Percentiles rank a stretch among this genome's conserved stretches.
Conservation (phyloP, 2,113 vertebrate species). For the Apteryx owenii region DNA sequence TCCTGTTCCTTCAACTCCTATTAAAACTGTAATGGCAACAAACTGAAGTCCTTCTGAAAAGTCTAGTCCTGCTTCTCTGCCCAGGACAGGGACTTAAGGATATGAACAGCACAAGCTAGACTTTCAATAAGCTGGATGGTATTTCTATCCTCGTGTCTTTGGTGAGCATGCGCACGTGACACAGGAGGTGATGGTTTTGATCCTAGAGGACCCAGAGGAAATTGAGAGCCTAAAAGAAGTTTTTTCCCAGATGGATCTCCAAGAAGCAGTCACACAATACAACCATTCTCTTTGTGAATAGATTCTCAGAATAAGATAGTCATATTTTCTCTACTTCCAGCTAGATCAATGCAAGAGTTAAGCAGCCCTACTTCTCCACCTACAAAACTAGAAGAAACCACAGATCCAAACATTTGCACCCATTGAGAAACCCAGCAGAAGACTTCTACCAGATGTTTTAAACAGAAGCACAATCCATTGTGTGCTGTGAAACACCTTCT, state of each 20-base stretch:
- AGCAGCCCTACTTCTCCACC: background rate
- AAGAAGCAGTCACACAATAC: background rate
- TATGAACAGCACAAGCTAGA: rapidly evolving
- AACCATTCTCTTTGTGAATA: background rate
- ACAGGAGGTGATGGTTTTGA: background rate
- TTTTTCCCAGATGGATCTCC: background rate
- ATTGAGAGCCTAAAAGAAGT: background rate
- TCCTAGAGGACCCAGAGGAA: background rate
- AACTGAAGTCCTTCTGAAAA: background rate
- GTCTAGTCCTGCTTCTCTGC: background rate
- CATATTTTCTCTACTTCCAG: background rate
- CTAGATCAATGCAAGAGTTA: background rate
- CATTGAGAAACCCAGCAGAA: background rate
- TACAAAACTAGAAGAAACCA: background rate
- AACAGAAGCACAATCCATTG: background rate
- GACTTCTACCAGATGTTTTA: background rate
- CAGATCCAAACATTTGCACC: background rate
- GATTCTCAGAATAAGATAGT: background rate
- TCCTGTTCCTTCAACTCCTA: background rate
- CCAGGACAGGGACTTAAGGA: background rate
- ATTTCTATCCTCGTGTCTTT: background rate
- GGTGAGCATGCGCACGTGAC: background rate
- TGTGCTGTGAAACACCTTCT: background rate
- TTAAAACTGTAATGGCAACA: background rate
- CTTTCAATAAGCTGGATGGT: background rate